Base-by-base conservation (phyloP, 92 coral and sea anemone species). In the Heliopora coerulea region DNA sequence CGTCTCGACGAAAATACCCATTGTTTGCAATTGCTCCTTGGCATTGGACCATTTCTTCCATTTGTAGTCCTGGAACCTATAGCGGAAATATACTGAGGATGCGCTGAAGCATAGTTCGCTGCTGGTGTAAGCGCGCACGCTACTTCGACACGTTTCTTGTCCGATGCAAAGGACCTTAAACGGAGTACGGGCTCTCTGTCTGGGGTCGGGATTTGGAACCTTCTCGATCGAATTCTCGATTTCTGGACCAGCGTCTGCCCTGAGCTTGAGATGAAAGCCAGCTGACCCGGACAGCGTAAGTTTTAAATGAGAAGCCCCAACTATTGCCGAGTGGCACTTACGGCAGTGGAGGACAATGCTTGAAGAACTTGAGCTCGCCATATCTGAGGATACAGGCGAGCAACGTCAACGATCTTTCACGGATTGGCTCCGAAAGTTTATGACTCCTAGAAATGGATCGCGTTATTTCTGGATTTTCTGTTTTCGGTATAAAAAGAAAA, bases 41-140 rank as follows among this genome's bases (percentile, higher is more conserved):
- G 77, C 77, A 1, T 70, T 63, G 13, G 77, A 70, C 77, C 77
- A 70, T 21, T 70, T 70, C 39, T 50, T 70, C 63, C 77, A 70
- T 31, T 70, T 32, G 24, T 18, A 3, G 32, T 70, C 77, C 21
- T 30, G 49, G n/a, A 62, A 31, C n/a, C n/a, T n/a, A n/a, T n/a
- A n/a, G n/a, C n/a, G n/a, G 37, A 70, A 70, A 41, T 52, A 70
- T 20, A 70, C 77, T 12, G 56, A 29, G 27, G 14, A 52, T 10
- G 77, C 62, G 23, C 63, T 70, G 63, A 70, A 70, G 4, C 60
- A 70, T 27, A 50, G 62, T 18, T 18, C 41, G 29, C 32, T 25
- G 32, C 54, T 52, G 20, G 37, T 30, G 18, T 34, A 70, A 0
- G 77, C 40, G 19, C 77, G 63, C 30, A 70, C 8, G 52, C 77